phyloP scores from a whole-genome alignment of 2,113 vertebrate genomes.

The Isichthys henryi region DNA sequence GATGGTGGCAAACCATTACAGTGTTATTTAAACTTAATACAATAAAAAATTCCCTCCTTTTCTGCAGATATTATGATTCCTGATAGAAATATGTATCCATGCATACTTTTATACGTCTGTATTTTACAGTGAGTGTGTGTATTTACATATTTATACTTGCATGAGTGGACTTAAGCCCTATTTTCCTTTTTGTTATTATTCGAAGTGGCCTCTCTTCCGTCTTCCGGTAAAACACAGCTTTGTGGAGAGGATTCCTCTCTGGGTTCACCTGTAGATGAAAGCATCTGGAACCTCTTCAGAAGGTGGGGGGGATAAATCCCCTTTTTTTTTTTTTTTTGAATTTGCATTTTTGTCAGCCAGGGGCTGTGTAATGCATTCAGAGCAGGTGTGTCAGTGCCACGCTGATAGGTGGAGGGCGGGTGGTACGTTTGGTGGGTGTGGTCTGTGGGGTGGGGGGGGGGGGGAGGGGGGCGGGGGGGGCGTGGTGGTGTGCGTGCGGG shows the following conservation, averaged over 20 bases:
- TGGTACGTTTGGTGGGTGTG: neutral
- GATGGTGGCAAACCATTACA: neutral
- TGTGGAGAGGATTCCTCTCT: neutral
- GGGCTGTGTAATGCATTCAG: neutral
- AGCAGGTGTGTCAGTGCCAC: neutral
- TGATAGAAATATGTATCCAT: neutral
- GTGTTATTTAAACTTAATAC: neutral
- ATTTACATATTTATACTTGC: neutral
- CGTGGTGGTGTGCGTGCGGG: too few relatives aligned
- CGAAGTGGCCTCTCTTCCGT: neutral
- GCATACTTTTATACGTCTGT: neutral
- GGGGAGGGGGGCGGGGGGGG: too few relatives aligned
- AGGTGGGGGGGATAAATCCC: neutral
- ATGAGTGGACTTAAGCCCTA: neutral
- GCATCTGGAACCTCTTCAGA: neutral
- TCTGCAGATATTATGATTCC: neutral
- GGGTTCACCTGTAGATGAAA: neutral
- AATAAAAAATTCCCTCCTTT: neutral
- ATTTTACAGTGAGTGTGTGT: neutral
- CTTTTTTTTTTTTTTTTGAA: neutral
- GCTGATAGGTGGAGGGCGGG: neutral
- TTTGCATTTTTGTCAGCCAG: neutral
- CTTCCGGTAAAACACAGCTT: neutral
- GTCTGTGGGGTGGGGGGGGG: neutral
- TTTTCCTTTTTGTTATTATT: neutral